phyloP scores from a whole-genome alignment of 2,113 vertebrate genomes.

The Oxyura jamaicensis region DNA sequence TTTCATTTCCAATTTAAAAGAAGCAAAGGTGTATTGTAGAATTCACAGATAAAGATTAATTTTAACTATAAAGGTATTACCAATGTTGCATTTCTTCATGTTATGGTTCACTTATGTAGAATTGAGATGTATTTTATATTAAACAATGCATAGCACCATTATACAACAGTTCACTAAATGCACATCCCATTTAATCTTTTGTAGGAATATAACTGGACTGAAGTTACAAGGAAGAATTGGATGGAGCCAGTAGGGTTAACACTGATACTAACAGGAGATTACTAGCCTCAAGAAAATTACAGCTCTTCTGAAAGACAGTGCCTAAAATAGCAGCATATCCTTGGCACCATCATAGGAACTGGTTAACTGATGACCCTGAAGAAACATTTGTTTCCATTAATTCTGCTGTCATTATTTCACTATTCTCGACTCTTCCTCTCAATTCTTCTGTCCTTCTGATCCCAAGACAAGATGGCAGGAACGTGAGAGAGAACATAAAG shows the following conservation, averaged over 20 bases:
- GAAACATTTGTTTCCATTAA: constrained; percentile 27
- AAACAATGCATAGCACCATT: constrained; percentile 62
- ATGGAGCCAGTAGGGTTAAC: constrained; percentile 30
- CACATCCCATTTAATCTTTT: constrained; percentile 61
- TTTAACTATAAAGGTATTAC: constrained; percentile 59
- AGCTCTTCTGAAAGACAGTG: constrained; percentile 55
- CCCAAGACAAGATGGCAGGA: constrained; percentile 36
- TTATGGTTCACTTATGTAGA: constrained; percentile 61
- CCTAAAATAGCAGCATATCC: constrained; percentile 20
- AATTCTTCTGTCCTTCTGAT: constrained; percentile 34
- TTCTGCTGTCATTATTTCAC: neutral
- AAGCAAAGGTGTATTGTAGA: constrained; percentile 55
- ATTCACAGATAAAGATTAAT: constrained; percentile 57
- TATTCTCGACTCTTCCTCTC: constrained; percentile 44
- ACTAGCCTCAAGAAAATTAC: constrained; percentile 43
- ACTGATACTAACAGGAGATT: constrained; percentile 47
- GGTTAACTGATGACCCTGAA: constrained; percentile 49
- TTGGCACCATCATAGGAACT: constrained; percentile 40
- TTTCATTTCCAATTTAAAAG: constrained; percentile 64
- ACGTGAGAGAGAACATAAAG: constrained; percentile 44
- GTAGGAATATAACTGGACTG: constrained; percentile 58
- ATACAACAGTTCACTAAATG: constrained; percentile 67
- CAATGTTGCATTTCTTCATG: constrained; percentile 62
- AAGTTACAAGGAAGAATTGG: constrained; percentile 58
- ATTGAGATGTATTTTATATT: constrained; percentile 53